Base-by-base conservation (phyloP, 2,113 vertebrate species). In the Toxotes jaculatrix region DNA sequence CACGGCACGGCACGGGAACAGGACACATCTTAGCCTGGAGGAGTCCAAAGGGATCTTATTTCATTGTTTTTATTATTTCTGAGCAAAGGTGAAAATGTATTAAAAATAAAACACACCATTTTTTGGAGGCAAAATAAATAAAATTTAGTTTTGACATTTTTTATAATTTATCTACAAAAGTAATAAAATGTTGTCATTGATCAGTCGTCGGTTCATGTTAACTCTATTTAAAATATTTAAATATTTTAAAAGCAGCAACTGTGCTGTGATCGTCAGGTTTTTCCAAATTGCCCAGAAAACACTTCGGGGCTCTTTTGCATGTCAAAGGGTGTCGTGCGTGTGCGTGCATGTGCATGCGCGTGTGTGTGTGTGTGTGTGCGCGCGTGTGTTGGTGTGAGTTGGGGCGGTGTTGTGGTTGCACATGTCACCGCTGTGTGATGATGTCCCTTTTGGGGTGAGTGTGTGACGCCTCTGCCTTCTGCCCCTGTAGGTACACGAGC, bases 401-500 rank as follows among this genome's bases (percentile, higher is more conserved):
- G n/a, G 23, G 7, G 34, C 4, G 23, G 16, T 40, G 68, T 74
- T 63, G 89, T 92, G 94, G 91, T 93, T 94, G 93, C 94, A 95
- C 95, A 95, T 96, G 95, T 95, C 96, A 95, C 40, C 51, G 91
- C 95, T 94, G 92, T 95, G 72, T 96, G 95, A 94, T 61, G 90
- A 88, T 87, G 59, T 65, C 7, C 82, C 90, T 91, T 83, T 95
- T 95, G 91, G 7, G 61, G 61, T 45, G 14, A 75, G 82, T 89
- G 82, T 71, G 85, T 74, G 60, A 87, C 85, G 57, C 43, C 43
- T 83, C 53, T 87, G 77, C 75, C 89, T 87, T 31, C 56, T 40
- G 55, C 47, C 82, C 62, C 74, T 92, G 79, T 91, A 99, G 98
- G 98, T 99, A 89, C 98, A 99, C 95, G 98, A 99, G 96, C 95